A percentile compares a stretch with the other conserved stretches of the same genome.
phyloP scores from a whole-genome alignment of 2,888 invertebrate genomes.

The Eutolmus rufibarbis region DNA sequence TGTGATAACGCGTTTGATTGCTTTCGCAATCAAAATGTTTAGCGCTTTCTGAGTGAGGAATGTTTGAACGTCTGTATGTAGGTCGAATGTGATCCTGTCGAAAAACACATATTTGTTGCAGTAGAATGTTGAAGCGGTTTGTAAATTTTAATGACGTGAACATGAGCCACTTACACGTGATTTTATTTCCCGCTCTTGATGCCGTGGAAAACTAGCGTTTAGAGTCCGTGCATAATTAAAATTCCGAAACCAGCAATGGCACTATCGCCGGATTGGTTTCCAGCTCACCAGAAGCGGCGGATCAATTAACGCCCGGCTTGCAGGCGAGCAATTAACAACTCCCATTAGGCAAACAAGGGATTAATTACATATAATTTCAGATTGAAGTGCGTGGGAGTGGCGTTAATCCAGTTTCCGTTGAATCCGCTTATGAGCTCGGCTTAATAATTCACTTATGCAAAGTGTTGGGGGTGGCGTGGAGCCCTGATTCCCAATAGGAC shows the following conservation, averaged over 20 bases:
- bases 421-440: background rate
- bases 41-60: background rate
- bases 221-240: background rate
- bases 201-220: background rate
- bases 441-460: background rate
- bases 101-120: background rate
- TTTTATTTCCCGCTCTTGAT: background rate
- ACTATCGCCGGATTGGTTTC: background rate
- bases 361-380: background rate
- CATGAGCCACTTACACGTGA: background rate
- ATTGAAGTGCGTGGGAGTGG: background rate
- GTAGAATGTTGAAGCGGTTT: background rate
- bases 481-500: background rate
- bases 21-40: background rate
- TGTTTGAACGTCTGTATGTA: background rate
- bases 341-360: background rate
- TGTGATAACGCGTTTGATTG: background rate
- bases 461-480: background rate
- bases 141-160: background rate
- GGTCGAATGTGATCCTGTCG: background rate
- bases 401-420: background rate
- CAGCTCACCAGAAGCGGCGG: background rate
- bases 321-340: background rate
- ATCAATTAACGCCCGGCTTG: background rate
- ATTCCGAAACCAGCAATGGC: background rate